Conservation (phyloP, 2,113 vertebrate genomes). For the Cyrtonyx montezumae region DNA sequence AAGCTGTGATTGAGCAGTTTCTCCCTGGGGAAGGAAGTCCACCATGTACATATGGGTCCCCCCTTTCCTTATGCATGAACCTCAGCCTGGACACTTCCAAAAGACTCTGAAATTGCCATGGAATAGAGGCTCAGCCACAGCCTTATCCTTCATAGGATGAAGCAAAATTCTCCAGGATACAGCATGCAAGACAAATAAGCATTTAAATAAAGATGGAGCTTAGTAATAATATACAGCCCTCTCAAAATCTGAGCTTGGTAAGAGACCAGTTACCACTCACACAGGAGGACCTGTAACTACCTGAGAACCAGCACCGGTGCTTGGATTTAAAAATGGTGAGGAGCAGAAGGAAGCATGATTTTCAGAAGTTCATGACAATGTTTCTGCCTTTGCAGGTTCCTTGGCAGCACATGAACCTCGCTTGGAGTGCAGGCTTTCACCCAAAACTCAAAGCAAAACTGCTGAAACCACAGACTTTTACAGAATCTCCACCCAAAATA, state of each 20-base stretch:
- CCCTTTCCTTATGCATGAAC: not conserved
- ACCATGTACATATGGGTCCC: not conserved
- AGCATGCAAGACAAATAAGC: not conserved
- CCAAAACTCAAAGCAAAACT: constrained; percentile 14
- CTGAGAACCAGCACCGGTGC: not conserved
- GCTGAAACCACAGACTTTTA: not conserved
- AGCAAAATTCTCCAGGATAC: not conserved
- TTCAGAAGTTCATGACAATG: not conserved
- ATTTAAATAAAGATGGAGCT: not conserved
- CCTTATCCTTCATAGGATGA: not conserved
- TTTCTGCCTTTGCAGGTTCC: not conserved
- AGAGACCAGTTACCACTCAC: not conserved
- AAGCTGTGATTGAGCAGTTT: not conserved
- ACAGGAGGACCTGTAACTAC: not conserved
- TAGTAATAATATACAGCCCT: not conserved
- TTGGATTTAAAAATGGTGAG: not conserved
- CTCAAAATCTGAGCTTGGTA: not conserved
- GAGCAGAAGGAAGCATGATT: not conserved
- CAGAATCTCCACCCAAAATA: not conserved
- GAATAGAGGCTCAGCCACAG: not conserved
- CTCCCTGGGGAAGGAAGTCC: not conserved
- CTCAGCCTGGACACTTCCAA: not conserved
- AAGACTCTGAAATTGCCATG: not conserved
- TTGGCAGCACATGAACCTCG: not conserved
- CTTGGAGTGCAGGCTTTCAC: not conserved